These are phyloP conservation scores for Drosophila niveifrons DNA, from an alignment of 2,888 invertebrate genomes.

Conservation along the genomic window DNA sequence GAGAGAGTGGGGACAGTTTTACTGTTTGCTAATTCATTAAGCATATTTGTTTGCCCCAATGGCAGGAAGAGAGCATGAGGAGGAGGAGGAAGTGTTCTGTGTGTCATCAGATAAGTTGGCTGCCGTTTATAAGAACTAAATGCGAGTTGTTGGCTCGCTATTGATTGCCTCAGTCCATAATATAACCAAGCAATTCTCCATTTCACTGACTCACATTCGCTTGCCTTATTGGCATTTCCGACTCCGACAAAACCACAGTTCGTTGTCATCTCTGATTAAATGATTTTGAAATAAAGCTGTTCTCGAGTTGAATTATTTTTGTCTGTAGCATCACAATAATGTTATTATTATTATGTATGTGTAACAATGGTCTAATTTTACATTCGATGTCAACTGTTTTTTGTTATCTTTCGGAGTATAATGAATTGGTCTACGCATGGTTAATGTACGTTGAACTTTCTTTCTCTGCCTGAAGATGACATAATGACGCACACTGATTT, in stretches of 20 bases:
- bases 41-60: conserved; percentile 43
- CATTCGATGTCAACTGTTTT: not conserved
- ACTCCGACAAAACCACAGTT: conserved; percentile 18
- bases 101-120: conserved; percentile 34
- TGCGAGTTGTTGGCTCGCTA: conserved; percentile 26
- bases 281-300: not conserved
- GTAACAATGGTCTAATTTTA: not conserved
- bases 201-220: conserved; percentile 34
- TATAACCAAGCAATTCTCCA: conserved; percentile 17
- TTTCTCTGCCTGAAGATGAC: conserved; percentile 1
- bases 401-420: conserved; percentile 1
- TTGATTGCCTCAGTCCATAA: conserved; percentile 43
- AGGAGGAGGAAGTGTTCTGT: conserved; percentile 4
- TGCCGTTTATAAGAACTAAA: conserved; percentile 18
- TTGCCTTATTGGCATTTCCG: conserved; percentile 47
- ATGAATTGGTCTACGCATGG: not conserved
- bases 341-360: too few species aligned
- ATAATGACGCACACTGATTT: conserved; percentile 16
- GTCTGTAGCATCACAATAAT: not conserved
- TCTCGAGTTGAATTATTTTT: not conserved
- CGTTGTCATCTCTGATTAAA: conserved; percentile 2
- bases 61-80: not conserved
- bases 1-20: conserved; percentile 10
- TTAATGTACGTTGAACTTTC: conserved; percentile 19
- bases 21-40: conserved; percentile 61